Conservation (phyloP, 2,797 vertebrate genomes). For the Rhinophrynus dorsalis region DNA sequence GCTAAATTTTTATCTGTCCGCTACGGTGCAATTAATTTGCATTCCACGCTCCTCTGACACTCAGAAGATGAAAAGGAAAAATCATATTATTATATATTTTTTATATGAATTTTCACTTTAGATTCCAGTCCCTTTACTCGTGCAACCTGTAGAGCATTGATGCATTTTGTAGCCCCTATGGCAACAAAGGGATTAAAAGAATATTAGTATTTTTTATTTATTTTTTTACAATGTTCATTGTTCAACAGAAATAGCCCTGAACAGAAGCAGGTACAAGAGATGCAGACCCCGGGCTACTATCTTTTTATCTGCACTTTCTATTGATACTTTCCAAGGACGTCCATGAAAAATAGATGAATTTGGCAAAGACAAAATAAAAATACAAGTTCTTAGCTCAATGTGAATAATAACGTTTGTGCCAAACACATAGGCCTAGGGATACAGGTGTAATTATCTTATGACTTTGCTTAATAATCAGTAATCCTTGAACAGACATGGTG, state of each 20-base stretch:
- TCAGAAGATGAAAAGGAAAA: no score
- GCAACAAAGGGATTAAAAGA: no score
- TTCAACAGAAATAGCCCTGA: neutral
- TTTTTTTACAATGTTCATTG: neutral
- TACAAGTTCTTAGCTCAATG: neutral
- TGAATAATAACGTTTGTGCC: neutral
- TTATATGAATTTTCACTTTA: no score
- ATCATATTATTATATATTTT: no score
- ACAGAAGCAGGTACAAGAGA: neutral
- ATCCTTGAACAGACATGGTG: no score
- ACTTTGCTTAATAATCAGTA: slow-evolving; percentile 14
- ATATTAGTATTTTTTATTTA: no score
- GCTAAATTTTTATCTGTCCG: no score
- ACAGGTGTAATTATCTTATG: slow-evolving; percentile 28
- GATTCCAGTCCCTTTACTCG: no score
- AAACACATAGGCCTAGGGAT: slow-evolving; percentile 6
- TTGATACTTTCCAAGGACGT: neutral
- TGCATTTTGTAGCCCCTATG: no score
- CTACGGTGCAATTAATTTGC: no score
- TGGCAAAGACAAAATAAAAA: neutral
- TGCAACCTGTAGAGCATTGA: no score
- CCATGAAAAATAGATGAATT: slow-evolving; percentile 26
- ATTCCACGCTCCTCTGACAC: no score
- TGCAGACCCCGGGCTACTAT: neutral
- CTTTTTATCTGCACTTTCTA: slow-evolving; percentile 10